phyloP scores from a whole-genome alignment of 2,888 invertebrate genomes.

The Eubasilissa splendida region DNA sequence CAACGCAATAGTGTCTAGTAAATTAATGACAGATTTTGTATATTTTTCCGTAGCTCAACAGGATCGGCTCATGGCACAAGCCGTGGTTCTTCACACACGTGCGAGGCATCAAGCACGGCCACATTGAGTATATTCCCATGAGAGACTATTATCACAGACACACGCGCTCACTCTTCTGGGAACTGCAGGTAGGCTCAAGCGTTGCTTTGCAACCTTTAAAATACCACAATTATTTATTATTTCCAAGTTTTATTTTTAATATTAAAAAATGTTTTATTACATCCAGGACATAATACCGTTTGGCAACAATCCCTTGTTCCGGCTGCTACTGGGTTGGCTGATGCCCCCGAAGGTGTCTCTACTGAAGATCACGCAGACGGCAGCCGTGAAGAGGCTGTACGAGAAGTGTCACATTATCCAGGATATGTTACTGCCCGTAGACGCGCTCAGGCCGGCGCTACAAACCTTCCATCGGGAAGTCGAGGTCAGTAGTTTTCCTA shows the following conservation, averaged over 20 bases:
- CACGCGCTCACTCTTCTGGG: slow-evolving; percentile 87
- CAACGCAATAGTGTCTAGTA: too few relatives aligned
- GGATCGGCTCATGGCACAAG: slow-evolving; percentile 84
- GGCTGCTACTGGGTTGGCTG: slow-evolving; percentile 84
- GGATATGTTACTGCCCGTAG: slow-evolving; percentile 85
- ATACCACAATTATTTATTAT: too few relatives aligned
- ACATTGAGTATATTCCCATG: slow-evolving; percentile 82
- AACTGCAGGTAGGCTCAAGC: slow-evolving; percentile 75
- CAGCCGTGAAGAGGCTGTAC: slow-evolving; percentile 80
- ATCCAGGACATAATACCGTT: slow-evolving; percentile 86
- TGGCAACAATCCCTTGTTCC: slow-evolving; percentile 83
- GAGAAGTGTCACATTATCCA: slow-evolving; percentile 85
- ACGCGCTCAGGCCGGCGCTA: slow-evolving; percentile 74
- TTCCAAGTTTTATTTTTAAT: too few relatives aligned
- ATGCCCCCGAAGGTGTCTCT: slow-evolving; percentile 88
- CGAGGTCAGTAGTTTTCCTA: slow-evolving; percentile 66
- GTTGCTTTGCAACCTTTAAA: too few relatives aligned
- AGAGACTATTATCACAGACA: slow-evolving; percentile 89
- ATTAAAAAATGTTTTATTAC: neutral
- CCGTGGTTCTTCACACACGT: slow-evolving; percentile 91
- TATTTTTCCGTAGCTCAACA: slow-evolving; percentile 74
- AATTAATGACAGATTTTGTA: neutral
- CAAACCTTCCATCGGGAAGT: slow-evolving; percentile 78
- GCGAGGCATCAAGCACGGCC: slow-evolving; percentile 67
- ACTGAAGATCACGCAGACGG: slow-evolving; percentile 83